Evolutionary conservation across 2,113 vertebrate genomes (phyloP).

Genomic region (Redunca redunca): DNA sequence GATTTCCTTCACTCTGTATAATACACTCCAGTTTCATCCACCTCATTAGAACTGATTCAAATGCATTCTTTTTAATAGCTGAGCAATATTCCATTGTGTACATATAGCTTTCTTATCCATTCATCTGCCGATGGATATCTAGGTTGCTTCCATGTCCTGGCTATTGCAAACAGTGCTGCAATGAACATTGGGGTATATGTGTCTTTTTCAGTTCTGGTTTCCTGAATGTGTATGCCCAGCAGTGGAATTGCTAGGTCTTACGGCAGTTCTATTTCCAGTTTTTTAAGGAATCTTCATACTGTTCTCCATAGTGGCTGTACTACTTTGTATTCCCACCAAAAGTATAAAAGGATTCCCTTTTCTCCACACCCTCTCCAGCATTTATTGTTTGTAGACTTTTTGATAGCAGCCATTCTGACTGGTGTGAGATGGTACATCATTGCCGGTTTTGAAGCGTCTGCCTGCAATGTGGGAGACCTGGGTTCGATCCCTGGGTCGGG

Average conservation of each 20-base stretch:
- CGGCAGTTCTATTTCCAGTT: background rate
- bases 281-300: background rate
- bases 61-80: background rate
- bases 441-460: background rate
- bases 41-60: background rate
- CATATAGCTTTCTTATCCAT: background rate
- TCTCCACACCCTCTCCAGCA: background rate
- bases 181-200: background rate
- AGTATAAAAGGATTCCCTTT: background rate
- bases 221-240: background rate
- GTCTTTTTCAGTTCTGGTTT: background rate
- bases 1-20: background rate
- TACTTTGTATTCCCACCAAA: background rate
- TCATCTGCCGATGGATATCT: accelerated
- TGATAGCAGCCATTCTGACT: background rate
- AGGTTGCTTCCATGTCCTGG: background rate
- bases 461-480: no score
- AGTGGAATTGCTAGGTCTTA: background rate
- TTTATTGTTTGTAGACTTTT: background rate
- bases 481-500: no score
- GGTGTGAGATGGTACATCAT: background rate
- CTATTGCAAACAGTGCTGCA: background rate
- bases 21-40: background rate
- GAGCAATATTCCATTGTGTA: background rate
- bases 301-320: background rate